Evolutionary conservation across 2,888 invertebrate genomes (phyloP), one percentile per base, ranked within the genome.

Genomic region (Brenthis hecate): DNA sequence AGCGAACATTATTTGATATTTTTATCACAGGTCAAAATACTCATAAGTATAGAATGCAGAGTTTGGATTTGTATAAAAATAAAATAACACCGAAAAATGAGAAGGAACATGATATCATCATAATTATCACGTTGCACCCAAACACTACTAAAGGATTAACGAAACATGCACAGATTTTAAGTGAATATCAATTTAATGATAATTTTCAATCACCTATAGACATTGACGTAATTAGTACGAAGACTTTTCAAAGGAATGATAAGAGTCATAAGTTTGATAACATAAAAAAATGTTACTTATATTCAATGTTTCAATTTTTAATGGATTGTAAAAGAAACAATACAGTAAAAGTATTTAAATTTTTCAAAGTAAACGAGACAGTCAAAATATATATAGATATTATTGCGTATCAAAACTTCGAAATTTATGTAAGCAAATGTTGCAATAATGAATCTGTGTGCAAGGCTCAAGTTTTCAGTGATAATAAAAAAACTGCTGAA

Each of bases 351-450:
- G 79, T 80, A 11, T 85, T 85, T 64, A 89, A 85, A 73, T 51
- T 87, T 1, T 62, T 91, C 6, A 77, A 78, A 62, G 85, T 82
- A 74, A 78, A 78, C n/a, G 77, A 80, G 1, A 76, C 81, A 13
- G 75, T 88, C 8, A 91, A 88, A 80, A 77, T 92, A 63, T 92
- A 90, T 65, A 78, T 87, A 19, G 83, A 89, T 73, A 75, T 86
- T 3, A 74, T 76, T n/a, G 77, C 78, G 47, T 69, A 73, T 56
- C 72, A 72, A 16, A 77, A 81, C 53, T 75, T 83, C 55, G 53
- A 86, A 71, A 82, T 85, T 58, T 81, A 79, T 56, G 16, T 60
- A 50, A 64, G 61, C 11, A 23, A 72, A 51, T 75, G 75, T 55
- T 76, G 76, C 63, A 65, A 69, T 56, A 65, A 72, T 57, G 64